phyloP scores from a whole-genome alignment of 2,797 vertebrate genomes.

The Micromesistius poutassou region DNA sequence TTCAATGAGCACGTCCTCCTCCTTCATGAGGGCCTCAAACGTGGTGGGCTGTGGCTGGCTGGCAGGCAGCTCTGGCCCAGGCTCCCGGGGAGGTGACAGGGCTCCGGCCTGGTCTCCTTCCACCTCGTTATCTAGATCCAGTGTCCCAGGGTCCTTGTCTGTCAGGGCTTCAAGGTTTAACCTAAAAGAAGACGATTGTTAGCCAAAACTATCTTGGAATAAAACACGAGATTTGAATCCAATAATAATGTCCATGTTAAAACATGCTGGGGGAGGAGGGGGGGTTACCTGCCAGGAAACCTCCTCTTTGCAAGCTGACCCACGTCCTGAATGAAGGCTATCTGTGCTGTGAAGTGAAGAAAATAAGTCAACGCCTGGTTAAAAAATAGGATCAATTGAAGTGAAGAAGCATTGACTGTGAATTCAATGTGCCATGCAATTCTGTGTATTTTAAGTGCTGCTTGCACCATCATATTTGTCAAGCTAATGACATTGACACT shows the following conservation, averaged over 20 bases:
- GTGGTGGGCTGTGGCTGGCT: conserved; percentile 82
- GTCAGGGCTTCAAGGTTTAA: conserved; percentile 83
- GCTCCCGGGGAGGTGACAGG: conserved; percentile 64
- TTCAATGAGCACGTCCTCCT: conserved; percentile 83
- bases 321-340: conserved; percentile 89
- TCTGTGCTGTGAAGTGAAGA: conserved; percentile 78
- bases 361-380: background rate
- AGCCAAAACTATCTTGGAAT: background rate
- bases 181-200: conserved; percentile 59
- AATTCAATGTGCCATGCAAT: background rate
- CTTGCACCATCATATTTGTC: background rate
- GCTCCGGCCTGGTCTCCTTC: conserved; percentile 36
- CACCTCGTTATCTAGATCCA: conserved; percentile 68
- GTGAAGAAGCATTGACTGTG: background rate
- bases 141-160: conserved; percentile 80
- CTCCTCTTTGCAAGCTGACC: conserved; percentile 83
- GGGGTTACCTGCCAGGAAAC: conserved; percentile 78
- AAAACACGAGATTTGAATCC: background rate
- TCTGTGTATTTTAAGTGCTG: background rate
- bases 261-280: background rate
- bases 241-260: background rate
- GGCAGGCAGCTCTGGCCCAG: conserved; percentile 68
- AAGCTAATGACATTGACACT: background rate
- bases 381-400: background rate
- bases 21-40: conserved; percentile 68